Conservation (phyloP, 2,113 vertebrate genomes). For the Chelonoidis abingdonii region DNA sequence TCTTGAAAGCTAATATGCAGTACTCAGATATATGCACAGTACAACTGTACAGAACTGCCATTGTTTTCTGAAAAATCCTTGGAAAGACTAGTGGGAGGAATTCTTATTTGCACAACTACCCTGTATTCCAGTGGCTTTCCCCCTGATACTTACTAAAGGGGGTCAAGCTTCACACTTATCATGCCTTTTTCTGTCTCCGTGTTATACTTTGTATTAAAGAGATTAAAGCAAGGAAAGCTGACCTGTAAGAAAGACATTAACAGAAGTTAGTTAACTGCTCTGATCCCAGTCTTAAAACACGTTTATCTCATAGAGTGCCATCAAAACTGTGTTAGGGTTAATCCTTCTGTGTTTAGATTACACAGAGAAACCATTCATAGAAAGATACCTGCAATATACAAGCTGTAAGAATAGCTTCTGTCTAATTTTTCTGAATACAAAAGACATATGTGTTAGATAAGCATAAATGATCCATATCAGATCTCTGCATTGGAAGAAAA, state of each 20-base stretch:
- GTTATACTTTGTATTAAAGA: slow-evolving; percentile 1
- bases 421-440: background rate
- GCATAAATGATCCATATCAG: background rate
- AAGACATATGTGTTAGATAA: background rate
- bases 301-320: background rate
- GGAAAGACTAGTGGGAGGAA: slow-evolving; percentile 39
- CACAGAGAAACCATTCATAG: background rate
- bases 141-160: slow-evolving; percentile 16
- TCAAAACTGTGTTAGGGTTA: background rate
- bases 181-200: background rate
- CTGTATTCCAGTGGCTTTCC: slow-evolving; percentile 43
- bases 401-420: rapidly evolving
- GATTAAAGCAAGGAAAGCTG: slow-evolving; percentile 1
- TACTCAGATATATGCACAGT: slow-evolving; percentile 26
- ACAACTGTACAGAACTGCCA: background rate
- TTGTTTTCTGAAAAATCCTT: slow-evolving; percentile 32
- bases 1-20: slow-evolving; percentile 35
- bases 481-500: background rate
- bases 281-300: background rate
- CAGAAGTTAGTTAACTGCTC: background rate
- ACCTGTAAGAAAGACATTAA: background rate
- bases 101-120: slow-evolving; percentile 23
- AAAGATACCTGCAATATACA: background rate
- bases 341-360: background rate
- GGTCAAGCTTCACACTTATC: slow-evolving; percentile 23